A percentile compares a stretch with the other conserved stretches of the same genome.
Conservation (phyloP, 1,140 invertebrate genomes). For the Penaeus chinensis region DNA sequence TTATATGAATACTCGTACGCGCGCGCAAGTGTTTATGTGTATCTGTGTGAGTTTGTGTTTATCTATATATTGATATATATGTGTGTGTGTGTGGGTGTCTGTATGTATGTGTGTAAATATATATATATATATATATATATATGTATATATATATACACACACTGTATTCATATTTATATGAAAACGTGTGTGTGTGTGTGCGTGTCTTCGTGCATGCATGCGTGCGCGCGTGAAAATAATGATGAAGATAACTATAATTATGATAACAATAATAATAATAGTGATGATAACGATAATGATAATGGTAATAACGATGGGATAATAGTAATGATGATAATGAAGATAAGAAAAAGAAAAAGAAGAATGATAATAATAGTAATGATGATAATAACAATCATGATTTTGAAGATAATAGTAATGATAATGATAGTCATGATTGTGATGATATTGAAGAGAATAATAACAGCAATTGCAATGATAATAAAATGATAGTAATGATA, state of each 20-base stretch:
- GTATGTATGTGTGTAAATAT: neutral
- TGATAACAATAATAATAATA: too few relatives aligned
- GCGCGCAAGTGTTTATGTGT: neutral
- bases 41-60: neutral
- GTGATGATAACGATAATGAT: too few relatives aligned
- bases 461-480: too few relatives aligned
- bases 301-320: too few relatives aligned
- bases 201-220: neutral
- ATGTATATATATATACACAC: neutral
- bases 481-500: too few relatives aligned
- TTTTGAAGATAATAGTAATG: too few relatives aligned
- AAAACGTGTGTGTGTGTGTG: neutral
- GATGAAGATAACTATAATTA: neutral
- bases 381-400: too few relatives aligned
- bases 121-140: neutral
- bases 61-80: conserved; percentile 20
- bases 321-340: too few relatives aligned
- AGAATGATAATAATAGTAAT: too few relatives aligned
- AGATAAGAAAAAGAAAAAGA: too few relatives aligned
- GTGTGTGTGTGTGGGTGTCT: neutral
- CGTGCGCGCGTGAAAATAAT: neutral
- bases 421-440: too few relatives aligned
- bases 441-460: too few relatives aligned
- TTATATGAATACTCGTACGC: neutral
- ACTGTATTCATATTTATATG: neutral